phyloP scores from a whole-genome alignment of 30 jellyfish, hydroid and myxozoan species.

The Hydractinia symbiolongicarpus region DNA sequence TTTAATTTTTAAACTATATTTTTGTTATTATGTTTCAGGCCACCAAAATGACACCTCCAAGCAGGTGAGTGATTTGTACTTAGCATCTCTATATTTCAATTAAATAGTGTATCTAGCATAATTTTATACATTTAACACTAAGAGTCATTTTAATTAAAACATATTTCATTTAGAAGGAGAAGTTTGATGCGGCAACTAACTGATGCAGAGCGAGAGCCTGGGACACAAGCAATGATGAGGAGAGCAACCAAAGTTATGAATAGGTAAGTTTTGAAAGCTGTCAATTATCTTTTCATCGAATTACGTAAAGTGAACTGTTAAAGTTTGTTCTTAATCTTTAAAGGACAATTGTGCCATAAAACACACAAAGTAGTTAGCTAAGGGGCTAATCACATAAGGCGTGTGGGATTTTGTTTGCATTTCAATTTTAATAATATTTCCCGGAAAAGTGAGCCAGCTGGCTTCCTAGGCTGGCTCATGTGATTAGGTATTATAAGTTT shows the following conservation, averaged over 20 bases:
- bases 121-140: no score
- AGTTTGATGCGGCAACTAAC: slow-evolving; percentile 29
- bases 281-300: background rate
- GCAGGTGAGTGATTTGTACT: background rate
- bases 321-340: background rate
- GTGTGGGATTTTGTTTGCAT: no score
- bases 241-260: slow-evolving; percentile 82
- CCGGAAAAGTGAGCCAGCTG: no score
- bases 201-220: slow-evolving; percentile 53
- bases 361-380: no score
- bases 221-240: slow-evolving; percentile 50
- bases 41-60: background rate
- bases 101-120: no score
- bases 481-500: no score
- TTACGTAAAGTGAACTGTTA: background rate
- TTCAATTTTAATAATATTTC: no score
- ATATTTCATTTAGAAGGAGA: slow-evolving; percentile 36
- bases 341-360: no score
- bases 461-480: no score
- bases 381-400: no score
- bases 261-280: slow-evolving; percentile 35
- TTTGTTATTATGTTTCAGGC: background rate
- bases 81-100: background rate
- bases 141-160: background rate
- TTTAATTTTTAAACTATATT: background rate